Conservation (phyloP, 1,140 invertebrate species). For the Eupristina koningsbergeri region DNA sequence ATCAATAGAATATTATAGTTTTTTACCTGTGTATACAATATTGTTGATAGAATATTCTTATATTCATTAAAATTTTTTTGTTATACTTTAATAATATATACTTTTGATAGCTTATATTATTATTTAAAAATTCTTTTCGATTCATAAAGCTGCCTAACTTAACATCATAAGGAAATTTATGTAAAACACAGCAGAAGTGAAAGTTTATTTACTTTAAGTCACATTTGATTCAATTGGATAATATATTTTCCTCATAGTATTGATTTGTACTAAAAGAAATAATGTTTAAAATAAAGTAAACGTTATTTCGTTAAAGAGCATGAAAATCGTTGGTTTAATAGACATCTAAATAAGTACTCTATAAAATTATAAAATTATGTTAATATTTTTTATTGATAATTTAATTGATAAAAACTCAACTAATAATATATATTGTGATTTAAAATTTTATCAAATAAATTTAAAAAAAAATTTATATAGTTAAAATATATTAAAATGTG, state of each 20-base stretch:
- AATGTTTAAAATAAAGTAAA: background rate
- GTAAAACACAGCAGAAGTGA: conserved; percentile 27
- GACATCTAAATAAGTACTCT: background rate
- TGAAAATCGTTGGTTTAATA: background rate
- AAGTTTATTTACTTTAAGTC: background rate
- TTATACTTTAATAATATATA: background rate
- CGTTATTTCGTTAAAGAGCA: background rate
- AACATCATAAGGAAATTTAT: background rate
- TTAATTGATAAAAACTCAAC: background rate
- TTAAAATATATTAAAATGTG: background rate
- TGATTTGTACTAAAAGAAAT: background rate
- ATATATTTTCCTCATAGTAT: background rate
- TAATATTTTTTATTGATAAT: too few relatives aligned
- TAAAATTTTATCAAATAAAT: background rate
- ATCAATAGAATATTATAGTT: background rate
- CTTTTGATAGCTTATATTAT: background rate
- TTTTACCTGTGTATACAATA: background rate
- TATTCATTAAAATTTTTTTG: background rate
- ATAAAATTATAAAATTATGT: background rate
- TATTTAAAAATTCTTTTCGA: background rate
- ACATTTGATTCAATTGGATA: conserved; percentile 13
- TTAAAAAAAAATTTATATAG: background rate
- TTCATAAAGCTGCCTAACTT: background rate
- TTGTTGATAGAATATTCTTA: background rate
- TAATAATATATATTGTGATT: background rate